These are phyloP conservation scores for Amblyopsis hoosieri DNA, from an alignment of 2,797 vertebrate genomes.

Conservation along the genomic window DNA sequence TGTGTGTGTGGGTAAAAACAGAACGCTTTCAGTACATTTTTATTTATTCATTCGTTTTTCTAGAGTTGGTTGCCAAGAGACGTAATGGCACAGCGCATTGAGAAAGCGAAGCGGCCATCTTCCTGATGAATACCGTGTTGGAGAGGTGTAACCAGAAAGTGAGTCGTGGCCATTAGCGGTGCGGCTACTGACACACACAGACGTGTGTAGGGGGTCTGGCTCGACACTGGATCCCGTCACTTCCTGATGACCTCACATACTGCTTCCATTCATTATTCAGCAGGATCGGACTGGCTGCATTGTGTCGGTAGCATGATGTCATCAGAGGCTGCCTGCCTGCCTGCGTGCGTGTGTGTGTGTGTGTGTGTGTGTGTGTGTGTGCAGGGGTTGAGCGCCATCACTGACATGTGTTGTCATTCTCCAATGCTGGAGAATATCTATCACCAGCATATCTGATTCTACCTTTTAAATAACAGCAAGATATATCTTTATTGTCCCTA, in stretches of 20 bases:
- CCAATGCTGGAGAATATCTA: no score
- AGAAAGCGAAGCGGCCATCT: constrained; percentile 5
- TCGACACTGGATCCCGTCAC: constrained; percentile 35
- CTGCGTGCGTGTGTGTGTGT: no score
- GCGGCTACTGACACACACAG: constrained; percentile 2
- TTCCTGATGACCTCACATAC: constrained; percentile 70
- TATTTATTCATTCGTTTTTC: constrained; percentile 33
- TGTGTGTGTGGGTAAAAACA: no score
- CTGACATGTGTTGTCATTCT: no score
- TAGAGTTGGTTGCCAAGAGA: constrained; percentile 7
- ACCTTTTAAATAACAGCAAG: no score
- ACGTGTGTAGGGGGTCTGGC: background rate
- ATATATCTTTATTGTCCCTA: no score
- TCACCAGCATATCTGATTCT: no score
- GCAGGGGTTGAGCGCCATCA: no score
- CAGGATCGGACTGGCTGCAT: constrained; percentile 30
- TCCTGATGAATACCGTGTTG: constrained; percentile 18
- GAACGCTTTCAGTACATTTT: no score
- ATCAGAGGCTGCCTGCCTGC: constrained; percentile 29
- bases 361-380: no score
- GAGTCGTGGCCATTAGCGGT: constrained; percentile 29
- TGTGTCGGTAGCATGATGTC: constrained; percentile 69
- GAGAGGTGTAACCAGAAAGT: background rate
- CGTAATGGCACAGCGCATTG: background rate
- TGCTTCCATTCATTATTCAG: constrained; percentile 56